Evolutionary conservation across 2,797 vertebrate genomes (phyloP), one percentile per base, ranked within the genome.

Genomic region (Carduelis carduelis): DNA sequence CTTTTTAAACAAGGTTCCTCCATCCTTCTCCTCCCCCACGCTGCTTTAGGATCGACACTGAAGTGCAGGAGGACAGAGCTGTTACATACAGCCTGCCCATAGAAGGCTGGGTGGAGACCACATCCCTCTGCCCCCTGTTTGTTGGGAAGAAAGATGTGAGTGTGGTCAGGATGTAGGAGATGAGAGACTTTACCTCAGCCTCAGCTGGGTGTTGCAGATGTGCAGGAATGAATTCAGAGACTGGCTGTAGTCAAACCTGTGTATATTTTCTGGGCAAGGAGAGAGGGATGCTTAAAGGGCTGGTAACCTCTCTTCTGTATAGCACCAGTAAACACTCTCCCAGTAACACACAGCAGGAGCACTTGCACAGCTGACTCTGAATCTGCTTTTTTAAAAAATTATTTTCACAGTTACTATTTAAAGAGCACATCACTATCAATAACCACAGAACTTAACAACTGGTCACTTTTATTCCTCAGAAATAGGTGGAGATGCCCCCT

Each of bases 1-100:
- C 81, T 93, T 93, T 96, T 95, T 74, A 92, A 95, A 87, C 75
- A 85, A 94, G 83, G 81, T 85, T 94, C 49, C 60, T 96, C 21
- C 53, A 69, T 95, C 82, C 44, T 85, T 95, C 72, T 94, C 32
- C 81, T 96, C 87, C 89, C 78, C 57, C 81, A 69, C 28, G 1
- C 53, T 61, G 46, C 81, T 80, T 82, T 64, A 84, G 81, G 78
- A 55, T 92, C 70, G 80, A 15, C 41, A 21, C 0, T 59, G 83
- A 76, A 76, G 77, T 71, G 83, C 88, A 93, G 83, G 55, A 76
- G 70, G 60, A 83, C 66, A 46, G 68, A 72, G 65, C 43, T 64
- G 60, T 60, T 64, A 9, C 7, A 10, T 35, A 18, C 43, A 74
- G 71, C 61, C 47, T 80, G 61, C 30, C 53, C 9, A 4, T 68